These are phyloP conservation scores for Limosa lapponica DNA, from an alignment of 2,797 vertebrate species.

Conservation along the genomic window DNA sequence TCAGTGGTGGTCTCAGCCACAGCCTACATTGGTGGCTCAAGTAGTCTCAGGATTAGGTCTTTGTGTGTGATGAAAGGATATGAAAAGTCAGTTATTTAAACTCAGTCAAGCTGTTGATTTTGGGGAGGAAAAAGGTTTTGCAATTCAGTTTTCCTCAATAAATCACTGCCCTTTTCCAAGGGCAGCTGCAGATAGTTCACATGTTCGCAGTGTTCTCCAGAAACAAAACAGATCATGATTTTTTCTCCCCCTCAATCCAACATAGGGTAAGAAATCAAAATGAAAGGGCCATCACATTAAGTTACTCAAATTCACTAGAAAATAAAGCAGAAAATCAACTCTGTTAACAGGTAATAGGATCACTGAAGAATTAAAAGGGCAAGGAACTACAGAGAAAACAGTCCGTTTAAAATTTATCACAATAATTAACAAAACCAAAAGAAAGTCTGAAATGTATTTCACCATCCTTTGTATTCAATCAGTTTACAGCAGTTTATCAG, in stretches of 20 bases:
- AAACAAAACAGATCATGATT: slow-evolving; percentile 47
- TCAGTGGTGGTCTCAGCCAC: slow-evolving; percentile 92
- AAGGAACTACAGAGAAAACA: background rate
- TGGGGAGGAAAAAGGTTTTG: slow-evolving; percentile 85
- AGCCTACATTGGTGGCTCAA: slow-evolving; percentile 95
- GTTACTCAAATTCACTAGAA: slow-evolving; percentile 37
- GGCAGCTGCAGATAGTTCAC: slow-evolving; percentile 75
- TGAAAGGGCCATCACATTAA: slow-evolving; percentile 28
- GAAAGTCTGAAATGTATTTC: background rate
- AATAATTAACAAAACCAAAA: background rate
- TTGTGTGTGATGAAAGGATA: slow-evolving; percentile 94
- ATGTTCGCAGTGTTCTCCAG: slow-evolving; percentile 60
- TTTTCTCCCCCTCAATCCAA: background rate
- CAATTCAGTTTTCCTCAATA: slow-evolving; percentile 87
- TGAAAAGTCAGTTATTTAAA: slow-evolving; percentile 99
- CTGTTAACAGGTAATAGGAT: background rate
- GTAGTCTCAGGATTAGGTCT: slow-evolving; percentile 94
- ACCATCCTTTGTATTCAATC: fast-evolving
- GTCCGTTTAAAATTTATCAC: background rate
- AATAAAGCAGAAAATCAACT: slow-evolving; percentile 17
- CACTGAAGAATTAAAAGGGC: background rate
- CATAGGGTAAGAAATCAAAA: slow-evolving; percentile 46
- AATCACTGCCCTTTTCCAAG: slow-evolving; percentile 83
- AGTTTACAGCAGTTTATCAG: background rate
- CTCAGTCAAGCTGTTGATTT: slow-evolving; percentile 97